These are phyloP conservation scores for Pimephales promelas DNA, from an alignment of 2,113 vertebrate species.

Conservation along the genomic window DNA sequence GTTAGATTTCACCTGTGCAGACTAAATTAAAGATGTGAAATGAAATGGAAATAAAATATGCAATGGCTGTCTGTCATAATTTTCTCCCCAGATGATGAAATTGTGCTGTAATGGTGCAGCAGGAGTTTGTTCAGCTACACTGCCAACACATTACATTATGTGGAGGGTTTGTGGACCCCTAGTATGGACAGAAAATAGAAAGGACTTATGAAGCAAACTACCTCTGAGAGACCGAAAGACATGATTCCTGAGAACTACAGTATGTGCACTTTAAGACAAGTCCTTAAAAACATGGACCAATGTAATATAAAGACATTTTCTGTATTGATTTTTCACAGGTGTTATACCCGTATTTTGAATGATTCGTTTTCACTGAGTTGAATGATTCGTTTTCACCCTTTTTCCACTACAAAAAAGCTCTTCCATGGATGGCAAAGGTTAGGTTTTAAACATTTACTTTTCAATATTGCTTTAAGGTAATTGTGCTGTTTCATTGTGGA, in stretches of 20 bases:
- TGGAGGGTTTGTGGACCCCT: constrained; percentile 42
- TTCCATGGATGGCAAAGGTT: too few relatives aligned
- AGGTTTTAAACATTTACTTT: too few relatives aligned
- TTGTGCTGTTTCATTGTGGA: too few relatives aligned
- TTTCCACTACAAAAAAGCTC: too few relatives aligned
- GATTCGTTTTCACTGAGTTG: not conserved
- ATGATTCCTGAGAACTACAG: constrained; percentile 23
- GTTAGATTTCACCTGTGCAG: constrained; percentile 11
- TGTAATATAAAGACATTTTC: too few relatives aligned
- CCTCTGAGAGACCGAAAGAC: constrained; percentile 16
- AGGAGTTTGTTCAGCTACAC: constrained; percentile 69
- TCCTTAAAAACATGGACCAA: not conserved
- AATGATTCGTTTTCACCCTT: not conserved
- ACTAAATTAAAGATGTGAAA: constrained; percentile 23
- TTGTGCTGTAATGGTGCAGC: constrained; percentile 66
- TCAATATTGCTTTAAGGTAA: too few relatives aligned
- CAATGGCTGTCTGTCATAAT: constrained; percentile 73
- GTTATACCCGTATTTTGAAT: not conserved
- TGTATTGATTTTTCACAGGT: too few relatives aligned
- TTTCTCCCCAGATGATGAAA: constrained; percentile 75
- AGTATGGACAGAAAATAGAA: constrained; percentile 25
- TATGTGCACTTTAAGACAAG: not conserved
- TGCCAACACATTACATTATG: constrained; percentile 64
- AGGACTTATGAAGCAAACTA: constrained; percentile 34
- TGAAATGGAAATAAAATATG: constrained; percentile 54